Conservation (phyloP, 2,113 vertebrate species). For the Pangasianodon hypophthalmus region DNA sequence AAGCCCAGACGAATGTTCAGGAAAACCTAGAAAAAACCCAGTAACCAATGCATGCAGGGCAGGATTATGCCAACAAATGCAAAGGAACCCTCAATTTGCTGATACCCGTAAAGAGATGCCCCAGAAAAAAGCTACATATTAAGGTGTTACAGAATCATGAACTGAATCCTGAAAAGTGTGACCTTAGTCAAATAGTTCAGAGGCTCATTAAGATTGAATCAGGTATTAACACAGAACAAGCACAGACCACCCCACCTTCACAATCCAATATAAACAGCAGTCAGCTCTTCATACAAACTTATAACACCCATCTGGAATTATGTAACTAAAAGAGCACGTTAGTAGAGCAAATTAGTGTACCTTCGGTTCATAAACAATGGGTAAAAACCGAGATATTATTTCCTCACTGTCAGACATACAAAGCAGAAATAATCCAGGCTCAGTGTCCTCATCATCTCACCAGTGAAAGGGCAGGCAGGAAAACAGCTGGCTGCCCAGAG, state of each 20-base stretch:
- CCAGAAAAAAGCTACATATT: background rate
- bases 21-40: background rate
- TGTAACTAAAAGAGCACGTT: background rate
- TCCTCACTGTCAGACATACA: background rate
- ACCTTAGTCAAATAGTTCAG: background rate
- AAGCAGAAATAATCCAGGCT: background rate
- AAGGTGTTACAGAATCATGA: background rate
- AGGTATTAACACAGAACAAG: background rate
- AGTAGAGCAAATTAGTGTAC: background rate
- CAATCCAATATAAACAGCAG: background rate
- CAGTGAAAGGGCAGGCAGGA: background rate
- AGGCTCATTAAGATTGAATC: background rate
- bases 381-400: background rate
- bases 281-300: background rate
- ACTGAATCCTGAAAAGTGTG: too few relatives aligned
- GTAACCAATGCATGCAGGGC: background rate
- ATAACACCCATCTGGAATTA: background rate
- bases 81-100: background rate
- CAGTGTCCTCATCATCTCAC: background rate
- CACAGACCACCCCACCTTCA: background rate
- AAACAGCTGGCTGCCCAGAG: background rate
- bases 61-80: background rate
- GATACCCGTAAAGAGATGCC: background rate
- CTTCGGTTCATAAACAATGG: background rate
- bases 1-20: background rate